A percentile compares a stretch with the other conserved stretches of the same genome.
Conservation (phyloP, 2,888 invertebrate species). For the Drosophila parthenogenetica region DNA sequence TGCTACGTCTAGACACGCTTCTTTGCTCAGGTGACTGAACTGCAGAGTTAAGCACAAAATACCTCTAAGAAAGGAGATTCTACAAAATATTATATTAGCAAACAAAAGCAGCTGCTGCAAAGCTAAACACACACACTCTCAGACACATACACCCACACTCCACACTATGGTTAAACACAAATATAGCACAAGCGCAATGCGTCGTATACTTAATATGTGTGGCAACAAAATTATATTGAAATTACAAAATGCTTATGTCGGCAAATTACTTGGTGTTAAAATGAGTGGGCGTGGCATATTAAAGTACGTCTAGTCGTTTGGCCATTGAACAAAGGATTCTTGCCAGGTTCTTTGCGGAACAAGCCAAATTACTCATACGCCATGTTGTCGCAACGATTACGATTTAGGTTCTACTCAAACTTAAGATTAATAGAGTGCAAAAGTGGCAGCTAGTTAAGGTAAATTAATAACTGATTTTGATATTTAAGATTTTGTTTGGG, state of each 20-base stretch:
- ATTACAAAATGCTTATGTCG: conserved; percentile 63
- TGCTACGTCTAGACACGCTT: conserved; percentile 58
- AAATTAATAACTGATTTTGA: background rate
- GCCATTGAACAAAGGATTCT: conserved; percentile 31
- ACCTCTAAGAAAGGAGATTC: conserved; percentile 49
- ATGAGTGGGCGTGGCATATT: conserved; percentile 13
- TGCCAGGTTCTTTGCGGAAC: conserved; percentile 4
- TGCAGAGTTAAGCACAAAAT: conserved; percentile 55
- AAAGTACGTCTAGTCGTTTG: conserved; percentile 52
- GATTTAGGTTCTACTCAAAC: too few relatives aligned
- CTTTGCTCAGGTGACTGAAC: conserved; percentile 71
- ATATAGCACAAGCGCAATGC: conserved; percentile 65
- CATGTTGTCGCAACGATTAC: background rate
- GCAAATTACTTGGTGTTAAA: conserved; percentile 13
- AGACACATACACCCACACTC: conserved; percentile 17
- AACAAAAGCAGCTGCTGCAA: conserved; percentile 71
- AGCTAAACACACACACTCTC: conserved; percentile 23
- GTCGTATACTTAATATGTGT: conserved; percentile 62
- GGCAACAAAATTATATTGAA: conserved; percentile 71
- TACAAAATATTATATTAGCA: conserved; percentile 75
- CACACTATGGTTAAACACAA: conserved; percentile 27
- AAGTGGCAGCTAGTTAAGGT: background rate
- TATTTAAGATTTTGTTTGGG: too few relatives aligned
- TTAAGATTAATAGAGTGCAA: background rate
- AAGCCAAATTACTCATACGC: conserved; percentile 26